Conservation (phyloP, 1,140 invertebrate species). For the Pseudomyrmex flavicornis region DNA sequence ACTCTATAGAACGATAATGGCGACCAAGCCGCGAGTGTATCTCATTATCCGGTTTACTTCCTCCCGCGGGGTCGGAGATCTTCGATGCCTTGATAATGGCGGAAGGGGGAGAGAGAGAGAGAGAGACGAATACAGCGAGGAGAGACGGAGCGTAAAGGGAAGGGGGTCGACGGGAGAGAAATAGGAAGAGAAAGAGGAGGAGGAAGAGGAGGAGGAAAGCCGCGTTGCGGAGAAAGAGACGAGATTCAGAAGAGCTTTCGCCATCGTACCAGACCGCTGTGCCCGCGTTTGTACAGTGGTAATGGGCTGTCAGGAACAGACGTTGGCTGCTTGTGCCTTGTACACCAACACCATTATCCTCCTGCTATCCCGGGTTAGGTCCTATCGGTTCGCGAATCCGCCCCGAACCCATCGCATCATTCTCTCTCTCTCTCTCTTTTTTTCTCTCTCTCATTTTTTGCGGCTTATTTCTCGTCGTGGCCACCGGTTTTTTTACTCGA, state of each 20-base stretch:
- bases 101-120: neutral
- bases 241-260: constrained; percentile 57
- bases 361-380: constrained; percentile 67
- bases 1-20: neutral
- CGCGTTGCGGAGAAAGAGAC: constrained; percentile 50
- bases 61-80: neutral
- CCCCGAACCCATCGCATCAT: constrained; percentile 58
- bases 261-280: constrained; percentile 71
- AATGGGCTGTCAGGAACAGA: constrained; percentile 84
- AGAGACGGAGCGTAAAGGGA: constrained; percentile 33
- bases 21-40: neutral
- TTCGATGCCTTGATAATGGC: constrained; percentile 15
- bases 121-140: neutral
- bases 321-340: constrained; percentile 79
- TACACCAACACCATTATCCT: constrained; percentile 78
- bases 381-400: constrained; percentile 69
- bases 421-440: constrained; percentile 13
- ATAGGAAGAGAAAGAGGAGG: neutral
- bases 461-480: constrained; percentile 38
- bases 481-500: constrained; percentile 23
- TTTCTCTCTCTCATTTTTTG: neutral
- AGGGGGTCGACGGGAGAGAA: constrained; percentile 9
- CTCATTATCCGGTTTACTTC: constrained; percentile 29
- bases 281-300: constrained; percentile 82
- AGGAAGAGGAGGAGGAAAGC: constrained; percentile 40